Evolutionary conservation across 1,140 invertebrate genomes (phyloP).

Genomic region (Drosophila pachea): DNA sequence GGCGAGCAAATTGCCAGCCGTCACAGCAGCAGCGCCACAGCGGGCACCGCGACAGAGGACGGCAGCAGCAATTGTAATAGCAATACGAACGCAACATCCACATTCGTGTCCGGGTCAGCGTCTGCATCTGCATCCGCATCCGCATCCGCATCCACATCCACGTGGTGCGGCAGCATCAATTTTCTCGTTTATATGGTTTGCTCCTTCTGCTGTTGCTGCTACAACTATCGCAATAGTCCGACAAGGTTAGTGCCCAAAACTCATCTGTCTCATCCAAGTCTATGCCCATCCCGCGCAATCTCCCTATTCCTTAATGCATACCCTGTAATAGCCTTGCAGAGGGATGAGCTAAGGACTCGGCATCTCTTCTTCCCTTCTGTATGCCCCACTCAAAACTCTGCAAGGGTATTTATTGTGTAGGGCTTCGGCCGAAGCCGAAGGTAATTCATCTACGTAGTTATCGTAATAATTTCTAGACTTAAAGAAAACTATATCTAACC

Average conservation of each 20-base stretch:
- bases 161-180: constrained; percentile 75
- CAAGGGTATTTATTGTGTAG: background rate
- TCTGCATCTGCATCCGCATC: constrained; percentile 22
- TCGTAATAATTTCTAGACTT: too few relatives aligned
- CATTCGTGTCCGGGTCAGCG: constrained; percentile 23
- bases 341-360: background rate
- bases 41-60: constrained; percentile 28
- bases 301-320: background rate
- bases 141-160: constrained; percentile 56
- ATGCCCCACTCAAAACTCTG: background rate
- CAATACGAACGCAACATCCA: constrained; percentile 30
- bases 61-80: constrained; percentile 30
- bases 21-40: constrained; percentile 47
- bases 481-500: too few relatives aligned
- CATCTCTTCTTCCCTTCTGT: too few relatives aligned
- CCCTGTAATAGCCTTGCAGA: background rate
- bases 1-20: constrained; percentile 17
- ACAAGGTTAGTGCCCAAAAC: constrained; percentile 59
- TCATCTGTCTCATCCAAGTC: too few relatives aligned
- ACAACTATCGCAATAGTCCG: constrained; percentile 74
- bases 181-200: constrained; percentile 78
- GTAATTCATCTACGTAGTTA: background rate
- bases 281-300: too few relatives aligned
- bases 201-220: constrained; percentile 78
- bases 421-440: constrained; percentile 2